A percentile compares a stretch with the other conserved stretches of the same genome.
Conservation (phyloP, 2,888 invertebrate species). For the Mallateleia sp. region DNA sequence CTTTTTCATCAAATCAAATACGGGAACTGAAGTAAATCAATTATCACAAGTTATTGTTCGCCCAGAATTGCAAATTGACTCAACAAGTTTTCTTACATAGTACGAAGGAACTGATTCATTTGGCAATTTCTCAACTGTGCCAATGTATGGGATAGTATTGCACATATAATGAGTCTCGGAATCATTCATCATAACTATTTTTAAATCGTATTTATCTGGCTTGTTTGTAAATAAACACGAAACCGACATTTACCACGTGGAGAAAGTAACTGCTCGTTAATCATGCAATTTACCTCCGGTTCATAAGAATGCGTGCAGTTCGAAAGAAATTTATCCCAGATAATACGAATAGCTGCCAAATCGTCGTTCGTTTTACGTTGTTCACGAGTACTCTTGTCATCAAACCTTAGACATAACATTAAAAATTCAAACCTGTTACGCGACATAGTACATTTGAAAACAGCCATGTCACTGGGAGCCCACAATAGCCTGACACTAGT, state of each 20-base stretch:
- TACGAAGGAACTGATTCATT: constrained; percentile 57
- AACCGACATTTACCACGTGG: constrained; percentile 81
- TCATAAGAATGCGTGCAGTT: constrained; percentile 77
- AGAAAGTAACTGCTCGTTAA: constrained; percentile 80
- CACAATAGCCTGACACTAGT: too few relatives aligned
- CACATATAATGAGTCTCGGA: constrained; percentile 57
- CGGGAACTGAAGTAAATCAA: constrained; percentile 57
- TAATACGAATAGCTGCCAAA: constrained; percentile 77
- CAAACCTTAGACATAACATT: too few relatives aligned
- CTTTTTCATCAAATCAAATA: not conserved
- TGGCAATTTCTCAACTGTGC: constrained; percentile 37
- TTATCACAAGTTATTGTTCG: constrained; percentile 74
- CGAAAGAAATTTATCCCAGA: constrained; percentile 79
- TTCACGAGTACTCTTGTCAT: too few relatives aligned
- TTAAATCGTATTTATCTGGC: constrained; percentile 81
- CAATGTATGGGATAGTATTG: constrained; percentile 62
- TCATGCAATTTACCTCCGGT: constrained; percentile 76
- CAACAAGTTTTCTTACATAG: constrained; percentile 70
- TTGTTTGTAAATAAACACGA: constrained; percentile 80
- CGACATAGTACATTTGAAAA: too few relatives aligned
- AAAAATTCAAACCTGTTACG: too few relatives aligned
- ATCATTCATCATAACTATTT: constrained; percentile 77
- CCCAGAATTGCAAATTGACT: constrained; percentile 59
- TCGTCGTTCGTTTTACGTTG: too few relatives aligned
- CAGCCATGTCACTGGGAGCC: too few relatives aligned